Evolutionary conservation across 53 echinoderm and acorn worm genomes (phyloP), one percentile per base, ranked within the genome.

Genomic region (Temnopleurus reevesii): DNA sequence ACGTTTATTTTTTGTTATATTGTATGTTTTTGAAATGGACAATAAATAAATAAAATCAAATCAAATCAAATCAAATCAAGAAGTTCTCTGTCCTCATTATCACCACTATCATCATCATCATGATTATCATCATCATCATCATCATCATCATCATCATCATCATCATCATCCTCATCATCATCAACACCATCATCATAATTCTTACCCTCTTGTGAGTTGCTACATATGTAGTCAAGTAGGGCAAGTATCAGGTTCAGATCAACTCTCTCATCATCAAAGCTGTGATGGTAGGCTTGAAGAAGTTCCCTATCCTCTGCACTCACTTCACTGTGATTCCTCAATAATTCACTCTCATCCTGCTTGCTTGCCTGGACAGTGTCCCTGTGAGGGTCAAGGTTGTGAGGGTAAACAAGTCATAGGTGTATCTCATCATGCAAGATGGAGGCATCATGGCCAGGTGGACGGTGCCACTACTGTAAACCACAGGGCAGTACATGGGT

Each of bases 211-310:
- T 93, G 89, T 8, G 99, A 99, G 53, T 94, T 92, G 57, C 89
- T 89, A 35, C 93, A 93, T 59, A 99, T 99, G 82, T 99, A 96
- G 45, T 84, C 81, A 6, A 99, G 90, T 25, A 99, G 91, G 7
- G 94, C 43, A 9, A 94, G 23, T 38, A 99, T 89, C 28, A 99
- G 93, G 35, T 96, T 76, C n/a, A 99, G 38, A 35, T 99, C 99
- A 0, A 99, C 99, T 60, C 92, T 94, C 89, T 99, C 99, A 77
- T 99, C 99, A 93, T 99, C 99, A 84, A 99, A 99, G 84, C 94
- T 94, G 81, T 96, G 96, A 87, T 99, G 99, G 81, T 99, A 99
- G 12, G 95, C 95, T 79, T 95, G 92, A 4, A 99, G 89, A 3
- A 96, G 92, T 46, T 99, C 99, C 56, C 92, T 92, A 76, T 99